phyloP scores from a whole-genome alignment of 2,888 invertebrate genomes.

The Lasiommata megera region DNA sequence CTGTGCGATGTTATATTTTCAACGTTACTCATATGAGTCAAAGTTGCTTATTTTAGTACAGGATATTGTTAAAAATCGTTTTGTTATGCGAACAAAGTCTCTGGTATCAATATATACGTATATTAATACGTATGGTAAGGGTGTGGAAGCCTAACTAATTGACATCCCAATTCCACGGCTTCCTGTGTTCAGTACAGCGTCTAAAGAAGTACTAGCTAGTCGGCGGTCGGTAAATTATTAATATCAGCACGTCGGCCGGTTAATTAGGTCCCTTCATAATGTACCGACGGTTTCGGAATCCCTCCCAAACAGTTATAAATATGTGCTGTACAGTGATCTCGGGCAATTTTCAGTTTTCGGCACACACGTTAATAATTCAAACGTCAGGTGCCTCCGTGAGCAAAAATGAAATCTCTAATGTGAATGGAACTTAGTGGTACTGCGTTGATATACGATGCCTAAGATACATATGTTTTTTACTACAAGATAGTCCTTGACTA shows the following conservation, averaged over 20 bases:
- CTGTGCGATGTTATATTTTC: no score
- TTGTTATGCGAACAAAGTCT: no score
- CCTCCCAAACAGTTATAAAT: constrained; percentile 75
- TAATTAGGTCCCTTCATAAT: constrained; percentile 78
- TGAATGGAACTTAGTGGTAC: constrained; percentile 73
- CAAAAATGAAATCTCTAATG: constrained; percentile 80
- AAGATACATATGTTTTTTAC: background rate
- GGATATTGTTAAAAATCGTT: no score
- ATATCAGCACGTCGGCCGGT: constrained; percentile 51
- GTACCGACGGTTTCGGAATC: constrained; percentile 70
- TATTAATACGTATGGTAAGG: no score
- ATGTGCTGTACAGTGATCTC: constrained; percentile 63
- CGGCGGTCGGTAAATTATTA: constrained; percentile 36
- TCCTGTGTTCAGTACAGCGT: background rate
- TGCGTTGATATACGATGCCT: constrained; percentile 18
- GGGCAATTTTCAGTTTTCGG: constrained; percentile 76
- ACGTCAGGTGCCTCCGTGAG: constrained; percentile 48
- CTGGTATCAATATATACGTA: no score
- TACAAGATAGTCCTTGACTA: no score
- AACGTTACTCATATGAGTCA: no score
- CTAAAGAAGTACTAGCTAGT: constrained; percentile 19
- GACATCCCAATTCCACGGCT: background rate
- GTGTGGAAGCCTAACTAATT: background rate
- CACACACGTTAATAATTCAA: constrained; percentile 62
- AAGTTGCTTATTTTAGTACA: no score